phyloP scores from a whole-genome alignment of 2,888 invertebrate genomes.

The Rotaria magnacalcarata region DNA sequence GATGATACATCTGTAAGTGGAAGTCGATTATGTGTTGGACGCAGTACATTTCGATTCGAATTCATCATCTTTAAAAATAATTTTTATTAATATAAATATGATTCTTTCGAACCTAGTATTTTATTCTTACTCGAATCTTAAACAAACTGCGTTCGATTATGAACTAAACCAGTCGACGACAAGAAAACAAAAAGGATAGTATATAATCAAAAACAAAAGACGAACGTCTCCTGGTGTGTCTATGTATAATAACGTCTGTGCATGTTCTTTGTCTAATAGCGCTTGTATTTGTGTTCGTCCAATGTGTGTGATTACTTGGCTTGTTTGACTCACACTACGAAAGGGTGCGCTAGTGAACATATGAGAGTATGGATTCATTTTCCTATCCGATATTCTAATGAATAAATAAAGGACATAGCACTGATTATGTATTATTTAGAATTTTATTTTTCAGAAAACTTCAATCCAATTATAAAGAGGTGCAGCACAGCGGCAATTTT shows the following conservation, averaged over 20 bases:
- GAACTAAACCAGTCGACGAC: background rate
- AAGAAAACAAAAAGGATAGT: background rate
- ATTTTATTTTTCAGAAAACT: no score
- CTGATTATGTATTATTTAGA: no score
- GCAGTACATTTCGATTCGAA: conserved; percentile 19
- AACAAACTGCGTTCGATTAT: background rate
- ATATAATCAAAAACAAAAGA: background rate
- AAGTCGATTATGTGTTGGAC: background rate
- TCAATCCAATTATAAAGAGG: no score
- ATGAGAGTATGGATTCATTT: background rate
- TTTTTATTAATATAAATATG: no score
- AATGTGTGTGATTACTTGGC: background rate
- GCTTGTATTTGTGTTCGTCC: background rate
- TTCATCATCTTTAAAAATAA: background rate
- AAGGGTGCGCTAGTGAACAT: background rate
- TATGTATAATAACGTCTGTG: background rate
- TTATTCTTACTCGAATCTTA: conserved; percentile 16
- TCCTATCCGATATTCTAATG: no score
- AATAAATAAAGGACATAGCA: no score
- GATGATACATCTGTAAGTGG: background rate
- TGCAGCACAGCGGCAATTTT: no score
- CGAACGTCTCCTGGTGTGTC: background rate
- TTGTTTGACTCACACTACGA: background rate
- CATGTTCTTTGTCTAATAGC: background rate
- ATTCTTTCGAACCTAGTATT: background rate